Evolutionary conservation across 2,113 vertebrate species (phyloP).

Genomic region (Anseranas semipalmata): DNA sequence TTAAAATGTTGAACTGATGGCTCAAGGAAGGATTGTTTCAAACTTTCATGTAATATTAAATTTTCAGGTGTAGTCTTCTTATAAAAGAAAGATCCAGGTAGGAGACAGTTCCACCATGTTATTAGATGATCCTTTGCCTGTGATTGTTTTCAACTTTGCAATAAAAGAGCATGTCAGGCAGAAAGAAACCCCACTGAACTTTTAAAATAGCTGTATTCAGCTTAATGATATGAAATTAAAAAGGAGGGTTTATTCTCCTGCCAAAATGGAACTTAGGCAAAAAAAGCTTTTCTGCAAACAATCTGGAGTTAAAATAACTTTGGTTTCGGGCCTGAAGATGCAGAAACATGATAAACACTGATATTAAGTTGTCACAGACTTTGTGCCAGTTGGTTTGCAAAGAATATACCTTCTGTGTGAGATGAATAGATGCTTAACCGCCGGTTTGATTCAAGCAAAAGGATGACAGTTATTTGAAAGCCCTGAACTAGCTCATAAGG

Average conservation of each 20-base stretch:
- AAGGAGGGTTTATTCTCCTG: slow-evolving; percentile 25
- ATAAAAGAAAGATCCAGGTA: background rate
- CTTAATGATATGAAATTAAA: slow-evolving; percentile 34
- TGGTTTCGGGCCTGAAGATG: background rate
- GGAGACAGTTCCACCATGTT: background rate
- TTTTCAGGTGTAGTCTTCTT: background rate
- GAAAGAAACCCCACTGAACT: background rate
- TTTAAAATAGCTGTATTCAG: background rate
- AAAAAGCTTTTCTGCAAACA: background rate
- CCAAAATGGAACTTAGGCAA: background rate
- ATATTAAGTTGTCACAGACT: slow-evolving; percentile 22
- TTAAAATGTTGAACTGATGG: background rate
- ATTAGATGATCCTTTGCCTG: background rate
- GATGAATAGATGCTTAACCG: background rate
- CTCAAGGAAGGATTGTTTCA: background rate
- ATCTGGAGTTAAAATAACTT: slow-evolving; percentile 12
- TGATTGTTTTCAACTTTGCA: background rate
- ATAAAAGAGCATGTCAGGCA: background rate
- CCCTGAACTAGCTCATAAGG: background rate
- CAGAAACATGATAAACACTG: background rate
- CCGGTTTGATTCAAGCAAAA: background rate
- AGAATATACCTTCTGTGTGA: background rate
- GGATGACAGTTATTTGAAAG: slow-evolving; percentile 15
- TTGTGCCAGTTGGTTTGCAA: slow-evolving; percentile 29
- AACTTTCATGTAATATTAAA: background rate